Evolutionary conservation across 2,113 vertebrate species (phyloP).

Genomic region (Anhinga anhinga): DNA sequence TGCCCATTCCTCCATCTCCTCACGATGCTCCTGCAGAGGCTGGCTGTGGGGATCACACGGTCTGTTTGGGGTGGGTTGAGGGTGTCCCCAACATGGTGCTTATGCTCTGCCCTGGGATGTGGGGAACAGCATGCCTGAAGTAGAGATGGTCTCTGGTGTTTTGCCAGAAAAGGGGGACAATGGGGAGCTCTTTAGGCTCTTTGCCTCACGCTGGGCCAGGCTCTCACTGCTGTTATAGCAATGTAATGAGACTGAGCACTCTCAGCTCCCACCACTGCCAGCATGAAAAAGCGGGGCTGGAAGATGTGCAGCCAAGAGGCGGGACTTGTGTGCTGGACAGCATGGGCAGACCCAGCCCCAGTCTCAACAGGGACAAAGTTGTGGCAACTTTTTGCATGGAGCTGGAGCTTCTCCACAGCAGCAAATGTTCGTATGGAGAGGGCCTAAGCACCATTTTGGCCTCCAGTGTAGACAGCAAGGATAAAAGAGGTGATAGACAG

Average conservation of each 20-base stretch:
- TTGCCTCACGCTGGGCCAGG: background rate
- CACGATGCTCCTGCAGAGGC: rapidly evolving
- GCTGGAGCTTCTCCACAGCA: background rate
- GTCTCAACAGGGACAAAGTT: background rate
- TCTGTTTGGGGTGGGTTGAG: background rate
- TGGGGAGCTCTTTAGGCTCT: background rate
- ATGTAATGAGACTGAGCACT: background rate
- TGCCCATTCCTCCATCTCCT: background rate
- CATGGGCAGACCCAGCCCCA: background rate
- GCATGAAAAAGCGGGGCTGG: background rate
- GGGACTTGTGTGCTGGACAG: background rate
- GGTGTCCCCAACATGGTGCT: rapidly evolving
- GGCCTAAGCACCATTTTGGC: background rate
- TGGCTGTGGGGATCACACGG: background rate
- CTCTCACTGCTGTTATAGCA: background rate
- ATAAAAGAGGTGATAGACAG: background rate
- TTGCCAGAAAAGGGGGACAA: background rate
- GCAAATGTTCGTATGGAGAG: rapidly evolving
- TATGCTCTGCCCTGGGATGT: rapidly evolving
- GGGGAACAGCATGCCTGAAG: background rate
- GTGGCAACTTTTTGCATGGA: rapidly evolving
- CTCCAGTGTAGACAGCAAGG: background rate
- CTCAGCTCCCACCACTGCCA: too few species aligned
- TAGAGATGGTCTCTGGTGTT: background rate
- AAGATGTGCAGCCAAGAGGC: background rate